Evolutionary conservation across 2,797 vertebrate species (phyloP).

Genomic region (Gila robusta): DNA sequence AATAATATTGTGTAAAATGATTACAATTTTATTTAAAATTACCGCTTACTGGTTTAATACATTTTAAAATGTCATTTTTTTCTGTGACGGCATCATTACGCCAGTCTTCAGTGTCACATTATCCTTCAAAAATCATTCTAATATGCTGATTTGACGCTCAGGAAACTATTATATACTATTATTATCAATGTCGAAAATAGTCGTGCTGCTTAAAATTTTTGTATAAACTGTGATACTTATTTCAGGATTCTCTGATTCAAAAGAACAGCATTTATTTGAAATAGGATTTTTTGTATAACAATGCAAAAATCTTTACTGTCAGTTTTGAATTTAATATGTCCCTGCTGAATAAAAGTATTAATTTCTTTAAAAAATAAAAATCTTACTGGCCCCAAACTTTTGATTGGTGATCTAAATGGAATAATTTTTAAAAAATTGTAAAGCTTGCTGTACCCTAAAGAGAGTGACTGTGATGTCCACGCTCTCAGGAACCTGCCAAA

Average conservation of each 20-base stretch:
- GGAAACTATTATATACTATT: not conserved
- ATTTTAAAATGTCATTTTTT: not conserved
- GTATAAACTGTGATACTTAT: not conserved
- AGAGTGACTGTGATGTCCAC: conserved; percentile 89
- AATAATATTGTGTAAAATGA: not conserved
- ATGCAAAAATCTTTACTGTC: not conserved
- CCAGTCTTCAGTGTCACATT: not conserved
- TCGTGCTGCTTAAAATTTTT: not conserved
- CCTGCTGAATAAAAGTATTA: not conserved
- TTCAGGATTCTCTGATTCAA: not conserved
- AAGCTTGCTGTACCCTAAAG: conserved; percentile 81
- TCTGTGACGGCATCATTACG: not conserved
- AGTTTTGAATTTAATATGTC: not conserved
- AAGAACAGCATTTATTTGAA: not conserved
- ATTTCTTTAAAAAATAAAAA: not conserved
- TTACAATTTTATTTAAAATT: not conserved
- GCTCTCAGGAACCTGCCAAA: conserved; percentile 90
- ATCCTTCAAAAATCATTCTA: not conserved
- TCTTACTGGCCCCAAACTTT: not conserved
- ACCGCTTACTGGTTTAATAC: too few relatives aligned
- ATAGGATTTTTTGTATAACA: not conserved
- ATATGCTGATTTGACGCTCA: not conserved
- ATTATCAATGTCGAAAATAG: not conserved
- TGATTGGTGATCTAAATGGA: not conserved
- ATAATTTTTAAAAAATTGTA: not conserved